Base-by-base conservation (phyloP, 2,113 vertebrate genomes). In the Pogonocichla stellata region DNA sequence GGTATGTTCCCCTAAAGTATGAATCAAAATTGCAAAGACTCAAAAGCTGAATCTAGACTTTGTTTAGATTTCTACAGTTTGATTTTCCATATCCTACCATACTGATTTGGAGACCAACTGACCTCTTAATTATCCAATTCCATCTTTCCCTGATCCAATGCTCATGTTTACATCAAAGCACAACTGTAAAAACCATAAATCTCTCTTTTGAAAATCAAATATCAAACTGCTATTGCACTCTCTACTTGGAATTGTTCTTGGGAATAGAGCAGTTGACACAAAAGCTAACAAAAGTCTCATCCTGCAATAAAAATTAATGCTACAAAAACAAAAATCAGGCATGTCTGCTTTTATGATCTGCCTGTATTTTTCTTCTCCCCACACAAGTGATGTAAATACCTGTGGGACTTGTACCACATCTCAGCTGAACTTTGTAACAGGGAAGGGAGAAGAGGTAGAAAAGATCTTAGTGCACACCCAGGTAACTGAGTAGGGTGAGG, bases 351-450 rank as follows among this genome's bases (percentile, higher is more conserved):
- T 84, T 42, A 56, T 34, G 8, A 66, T 62, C 48, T 82, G 56
- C 17, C 38, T 29, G 7, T 18, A 40, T 43, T 57, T 65, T 65
- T 33, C 14, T 74, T 57, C 51, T 70, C 45, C 53, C 24, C 50
- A 64, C 3, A 6, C 0, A 1, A 16, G 13, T 48, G 34, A 23
- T 2, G 1, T 74, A 78, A 78, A 53, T 23, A 45, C 8, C 14
- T 58, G 54, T 0, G 7, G 16, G 26, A 51, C 34, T 88, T 60
- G 12, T 56, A 83, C 38, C 34, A 74, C 19, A 64, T 25, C 71
- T 60, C 53, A n/a, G 13, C 0, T 67, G 38, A 81, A 66, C 42
- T 70, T 50, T 70, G 0, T 19, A 53, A 43, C 0, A 2, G 29
- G 8, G 19, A 62, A 57, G 14, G 31, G 19, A 88, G 26, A 77